phyloP scores from a whole-genome alignment of 2,113 vertebrate genomes.

The Ascaphus truei region DNA sequence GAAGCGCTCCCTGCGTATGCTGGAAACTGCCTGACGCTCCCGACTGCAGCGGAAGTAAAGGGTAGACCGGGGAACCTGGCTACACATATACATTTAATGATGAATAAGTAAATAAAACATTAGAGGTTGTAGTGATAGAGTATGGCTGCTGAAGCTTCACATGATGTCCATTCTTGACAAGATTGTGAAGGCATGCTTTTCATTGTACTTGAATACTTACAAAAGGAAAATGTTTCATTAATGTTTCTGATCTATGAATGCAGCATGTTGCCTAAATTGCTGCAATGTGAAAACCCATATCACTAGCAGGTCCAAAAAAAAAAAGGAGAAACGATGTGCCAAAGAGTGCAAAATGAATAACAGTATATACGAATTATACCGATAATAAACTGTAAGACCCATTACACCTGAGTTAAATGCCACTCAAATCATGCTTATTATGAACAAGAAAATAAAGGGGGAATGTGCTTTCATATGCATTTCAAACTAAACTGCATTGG shows the following conservation, averaged over 20 bases:
- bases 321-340: not conserved
- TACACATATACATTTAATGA: no score
- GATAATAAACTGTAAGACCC: slow-evolving; percentile 36
- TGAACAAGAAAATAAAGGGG: slow-evolving; percentile 52
- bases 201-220: not conserved
- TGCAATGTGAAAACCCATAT: slow-evolving; percentile 46
- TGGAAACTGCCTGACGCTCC: no score
- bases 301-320: slow-evolving; percentile 18
- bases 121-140: no score
- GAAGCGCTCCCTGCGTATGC: no score
- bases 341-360: slow-evolving; percentile 15
- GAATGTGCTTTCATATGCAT: slow-evolving; percentile 58
- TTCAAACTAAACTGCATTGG: slow-evolving; percentile 62
- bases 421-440: slow-evolving; percentile 66
- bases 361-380: slow-evolving; percentile 17
- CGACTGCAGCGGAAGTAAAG: no score
- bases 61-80: no score
- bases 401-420: slow-evolving; percentile 69
- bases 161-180: no score
- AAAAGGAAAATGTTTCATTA: slow-evolving; percentile 12
- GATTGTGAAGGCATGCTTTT: no score
- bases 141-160: no score
- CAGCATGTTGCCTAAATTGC: not conserved
- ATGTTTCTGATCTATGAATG: not conserved
- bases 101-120: no score